Evolutionary conservation across 2,113 vertebrate genomes (phyloP), one percentile per base, ranked within the genome.

Genomic region (Pelmatolapia mariae): DNA sequence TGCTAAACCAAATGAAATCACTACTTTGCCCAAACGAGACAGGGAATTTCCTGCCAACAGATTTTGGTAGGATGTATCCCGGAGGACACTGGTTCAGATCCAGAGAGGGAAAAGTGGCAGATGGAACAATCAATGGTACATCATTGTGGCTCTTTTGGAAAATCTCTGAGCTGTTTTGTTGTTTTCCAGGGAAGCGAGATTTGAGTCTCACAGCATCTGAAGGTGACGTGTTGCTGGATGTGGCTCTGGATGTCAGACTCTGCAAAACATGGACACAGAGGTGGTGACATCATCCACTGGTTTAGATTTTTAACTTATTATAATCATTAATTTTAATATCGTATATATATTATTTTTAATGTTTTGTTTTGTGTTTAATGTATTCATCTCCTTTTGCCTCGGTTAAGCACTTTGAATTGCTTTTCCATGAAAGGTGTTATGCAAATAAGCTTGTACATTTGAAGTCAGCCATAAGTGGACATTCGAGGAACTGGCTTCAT

Each of bases 401-500:
- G 1, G 59, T 36, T 66, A 36, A 66, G 61, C 61, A n/a, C 18
- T 66, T 66, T 36, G 3, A 63, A 7, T 19, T 63, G 18, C 18
- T 52, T 52, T 52, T 52, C 8, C 33, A n/a, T 36, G 59, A 36
- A 36, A n/a, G 61, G 6, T 36, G 2, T n/a, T 66, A 36, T 36
- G 0, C 31, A 36, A 63, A 36, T 63, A 36, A 36, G 1, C 31
- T 66, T 66, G 61, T 33, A 19, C 29, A 19, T 0, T 63, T 33
- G 9, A 63, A 63, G 31, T 36, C 18, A 0, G 26, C 26, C 0
- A 1, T 59, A 10, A 59, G 8, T 59, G 9, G 31, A 0, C 31
- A 1, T 12, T 36, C 0, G 59, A 36, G 59, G 31, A 12, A 2
- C 31, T 66, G 61, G 10, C 31, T 8, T 66, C 31, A 36, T n/a